Evolutionary conservation across 2,888 invertebrate species (phyloP), one percentile per base, ranked within the genome.

Genomic region (Eubasilissa splendida): DNA sequence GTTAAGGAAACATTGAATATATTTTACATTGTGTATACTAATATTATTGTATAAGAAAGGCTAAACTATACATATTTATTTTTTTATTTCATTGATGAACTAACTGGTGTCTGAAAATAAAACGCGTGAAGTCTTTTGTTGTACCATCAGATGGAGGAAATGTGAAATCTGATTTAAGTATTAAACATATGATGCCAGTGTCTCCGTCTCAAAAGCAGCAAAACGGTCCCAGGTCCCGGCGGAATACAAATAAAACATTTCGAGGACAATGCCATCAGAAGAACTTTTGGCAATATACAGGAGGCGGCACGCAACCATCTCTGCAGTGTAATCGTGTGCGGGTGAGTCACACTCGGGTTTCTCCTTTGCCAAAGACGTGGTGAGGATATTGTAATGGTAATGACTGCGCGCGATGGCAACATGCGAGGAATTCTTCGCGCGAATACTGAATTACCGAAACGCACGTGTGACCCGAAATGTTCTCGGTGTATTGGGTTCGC

Each of bases 271-370:
- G 71, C 54, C 71, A 73, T 56, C 71, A 56, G 14, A 14, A 22
- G 50, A 60, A 75, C 52, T 75, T 75, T 75, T 75, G 60, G 75
- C 60, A 53, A 12, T 60, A 60, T 59, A 60, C 50, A 60, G 75
- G 59, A 75, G 59, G 59, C 75, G 75, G 75, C 59, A 75, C 75
- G 60, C 59, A 50, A 50, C 66, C 31, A 10, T 70, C 70, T 70
- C 54, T 52, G 54, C 22, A n/a, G 53, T 9, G n/a, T 52, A 70
- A 52, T 68, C 68, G 42, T 42, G 42, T 74, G 12, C 60, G 58
- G 59, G 75, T 75, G 75, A 75, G 50, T 75, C 75, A 75, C 75
- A 58, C 31, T 10, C 56, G 11, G 22, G 75, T 60, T 75, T 60
- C 75, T 60, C 75, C 60, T 75, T 75, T 12, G 22, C 22, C 33